Conservation (phyloP, 2,797 vertebrate species). For the Arnoldichthys spilopterus region DNA sequence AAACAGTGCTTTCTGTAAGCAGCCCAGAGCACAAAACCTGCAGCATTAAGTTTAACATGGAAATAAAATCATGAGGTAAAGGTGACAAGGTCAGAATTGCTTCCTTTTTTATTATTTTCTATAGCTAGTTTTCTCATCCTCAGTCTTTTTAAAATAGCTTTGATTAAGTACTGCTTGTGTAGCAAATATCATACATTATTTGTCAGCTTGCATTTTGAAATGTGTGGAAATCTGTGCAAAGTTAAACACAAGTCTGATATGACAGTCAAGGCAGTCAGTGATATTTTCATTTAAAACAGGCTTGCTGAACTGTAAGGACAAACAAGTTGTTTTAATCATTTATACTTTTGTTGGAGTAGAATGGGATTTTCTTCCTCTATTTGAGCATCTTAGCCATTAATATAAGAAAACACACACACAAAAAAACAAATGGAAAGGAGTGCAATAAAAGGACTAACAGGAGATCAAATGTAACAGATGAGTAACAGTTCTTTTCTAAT, state of each 20-base stretch:
- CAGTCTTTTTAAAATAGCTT: slow-evolving; percentile 63
- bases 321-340: background rate
- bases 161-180: slow-evolving; percentile 75
- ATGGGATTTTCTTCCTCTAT: background rate
- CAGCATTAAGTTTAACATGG: slow-evolving; percentile 67
- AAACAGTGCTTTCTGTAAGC: slow-evolving; percentile 24
- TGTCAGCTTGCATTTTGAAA: slow-evolving; percentile 64
- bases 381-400: background rate
- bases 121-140: slow-evolving; percentile 74
- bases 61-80: slow-evolving; percentile 72
- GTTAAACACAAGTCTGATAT: slow-evolving; percentile 62
- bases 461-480: background rate
- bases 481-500: background rate
- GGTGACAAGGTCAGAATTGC: slow-evolving; percentile 67
- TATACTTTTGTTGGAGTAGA: background rate
- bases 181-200: slow-evolving; percentile 71
- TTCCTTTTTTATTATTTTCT: slow-evolving; percentile 68
- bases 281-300: background rate
- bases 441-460: background rate
- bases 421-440: background rate
- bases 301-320: background rate
- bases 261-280: slow-evolving; percentile 57
- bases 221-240: slow-evolving; percentile 55
- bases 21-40: slow-evolving; percentile 57
- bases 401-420: background rate